Conservation (phyloP, 2,113 vertebrate genomes). For the Pipra filicauda region DNA sequence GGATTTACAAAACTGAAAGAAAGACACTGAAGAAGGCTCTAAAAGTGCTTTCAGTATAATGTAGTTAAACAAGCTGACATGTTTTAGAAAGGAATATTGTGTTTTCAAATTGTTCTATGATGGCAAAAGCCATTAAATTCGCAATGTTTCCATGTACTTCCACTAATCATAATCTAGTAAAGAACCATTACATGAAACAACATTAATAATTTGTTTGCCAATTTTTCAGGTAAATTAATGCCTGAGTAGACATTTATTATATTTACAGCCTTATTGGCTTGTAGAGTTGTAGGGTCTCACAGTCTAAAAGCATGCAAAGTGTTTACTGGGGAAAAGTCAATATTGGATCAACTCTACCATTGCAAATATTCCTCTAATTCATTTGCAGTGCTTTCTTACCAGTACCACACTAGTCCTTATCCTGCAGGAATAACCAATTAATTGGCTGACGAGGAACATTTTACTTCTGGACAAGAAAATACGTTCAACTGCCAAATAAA, state of each 20-base stretch:
- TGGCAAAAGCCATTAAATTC: not conserved
- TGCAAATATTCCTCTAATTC: conserved; percentile 6
- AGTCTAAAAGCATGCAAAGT: not conserved
- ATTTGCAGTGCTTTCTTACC: not conserved
- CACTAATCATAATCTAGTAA: not conserved
- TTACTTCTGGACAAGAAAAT: conserved; percentile 19
- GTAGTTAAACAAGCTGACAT: not conserved
- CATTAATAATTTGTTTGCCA: not conserved
- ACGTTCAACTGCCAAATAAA: conserved; percentile 30
- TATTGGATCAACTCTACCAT: not conserved
- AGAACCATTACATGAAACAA: not conserved
- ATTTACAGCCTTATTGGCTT: not conserved
- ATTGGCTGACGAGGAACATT: not conserved
- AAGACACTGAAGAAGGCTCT: not conserved
- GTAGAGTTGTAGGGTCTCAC: not conserved
- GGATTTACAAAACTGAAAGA: not conserved
- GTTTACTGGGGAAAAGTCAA: not conserved
- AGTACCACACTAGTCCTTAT: not conserved
- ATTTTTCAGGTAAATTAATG: not conserved
- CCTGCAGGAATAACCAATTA: not conserved
- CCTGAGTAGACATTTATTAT: not conserved
- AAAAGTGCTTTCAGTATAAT: not conserved
- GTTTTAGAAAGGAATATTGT: not conserved
- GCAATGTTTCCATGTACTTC: not conserved
- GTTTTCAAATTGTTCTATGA: not conserved